Base-by-base conservation (phyloP, 2,797 vertebrate genomes). In the Melanotaenia trifasciata region DNA sequence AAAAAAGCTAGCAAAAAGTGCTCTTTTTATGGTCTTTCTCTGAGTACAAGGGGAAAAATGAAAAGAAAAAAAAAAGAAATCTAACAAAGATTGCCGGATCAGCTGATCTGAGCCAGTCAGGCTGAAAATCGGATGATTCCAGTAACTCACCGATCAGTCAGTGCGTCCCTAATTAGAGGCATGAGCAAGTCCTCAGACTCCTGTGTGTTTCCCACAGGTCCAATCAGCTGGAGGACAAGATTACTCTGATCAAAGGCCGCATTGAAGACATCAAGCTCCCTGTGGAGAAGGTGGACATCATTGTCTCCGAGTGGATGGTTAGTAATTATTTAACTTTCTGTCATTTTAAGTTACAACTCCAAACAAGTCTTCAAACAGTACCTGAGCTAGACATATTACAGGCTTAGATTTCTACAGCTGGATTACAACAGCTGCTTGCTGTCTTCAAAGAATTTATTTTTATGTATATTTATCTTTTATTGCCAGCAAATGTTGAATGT, bases 291-390 rank as follows among this genome's bases (percentile, higher is more conserved):
- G 98, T 99, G 84, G 98, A 99, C 86, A 78, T 99, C 80, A 97
- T 99, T 90, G 94, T 99, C 94, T 99, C 98, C 1, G 98, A 99
- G 33, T 99, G 98, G 98, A 99, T 99, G 98, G 98, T 99, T 90
- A 97, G 96, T 94, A 33, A 64, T 62, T 50, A 2, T 51, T 47
- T 38, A 57, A 56, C 9, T 20, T 8, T 20, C 36, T 4, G 24
- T 16, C 24, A 43, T 7, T 36, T 53, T 66, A 6, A 24, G 4
- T 20, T 4, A 14, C 2, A 26, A 9, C 2, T 14, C 3, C 35
- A 28, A 59, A 38, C 20, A 22, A 30, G 9, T 30, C 11, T 3
- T 56, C 10, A 38, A 11, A 33, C 32, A 26, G 10, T 24, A 12
- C 50, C 22, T 24, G 50, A 53, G n/a, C 50, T 9, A n/a, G 20